Evolutionary conservation across 1,140 invertebrate species (phyloP).

Genomic region (Acromyrmex charruanus): DNA sequence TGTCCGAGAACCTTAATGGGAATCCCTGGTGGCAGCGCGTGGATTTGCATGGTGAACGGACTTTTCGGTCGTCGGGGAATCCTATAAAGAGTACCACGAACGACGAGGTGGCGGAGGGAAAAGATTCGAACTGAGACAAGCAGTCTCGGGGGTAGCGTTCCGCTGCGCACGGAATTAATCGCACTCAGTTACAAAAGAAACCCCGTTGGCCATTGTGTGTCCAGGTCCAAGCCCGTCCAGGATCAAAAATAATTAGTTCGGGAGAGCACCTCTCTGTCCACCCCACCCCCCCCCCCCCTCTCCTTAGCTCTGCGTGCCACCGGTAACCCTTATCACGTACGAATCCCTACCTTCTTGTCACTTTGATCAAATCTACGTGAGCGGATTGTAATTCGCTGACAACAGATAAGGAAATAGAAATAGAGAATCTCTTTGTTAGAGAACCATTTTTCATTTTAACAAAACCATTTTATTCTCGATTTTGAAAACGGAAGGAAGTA

Average conservation of each 20-base stretch:
- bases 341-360: slow-evolving; percentile 21
- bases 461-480: background rate
- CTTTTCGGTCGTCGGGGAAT: slow-evolving; percentile 72
- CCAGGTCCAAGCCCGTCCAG: slow-evolving; percentile 6
- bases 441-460: slow-evolving; percentile 35
- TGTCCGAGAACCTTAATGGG: slow-evolving; percentile 72
- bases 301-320: background rate
- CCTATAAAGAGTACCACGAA: slow-evolving; percentile 61
- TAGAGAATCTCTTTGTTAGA: background rate
- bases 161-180: slow-evolving; percentile 76
- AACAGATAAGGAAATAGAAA: slow-evolving; percentile 38
- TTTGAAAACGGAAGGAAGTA: background rate
- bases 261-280: background rate
- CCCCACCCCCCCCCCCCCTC: too few relatives aligned
- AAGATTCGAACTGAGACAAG: slow-evolving; percentile 52
- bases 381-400: slow-evolving; percentile 49
- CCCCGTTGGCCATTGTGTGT: slow-evolving; percentile 67
- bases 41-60: slow-evolving; percentile 79
- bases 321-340: slow-evolving; percentile 28
- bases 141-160: slow-evolving; percentile 78
- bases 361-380: slow-evolving; percentile 5
- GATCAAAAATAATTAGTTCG: slow-evolving; percentile 74
- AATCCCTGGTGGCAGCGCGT: slow-evolving; percentile 61
- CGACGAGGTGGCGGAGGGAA: background rate
- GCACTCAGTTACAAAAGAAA: slow-evolving; percentile 76